A percentile compares a stretch with the other conserved stretches of the same genome.
Evolutionary conservation across 2,113 vertebrate genomes (phyloP).

Genomic region (Dicerorhinus sumatrensis): DNA sequence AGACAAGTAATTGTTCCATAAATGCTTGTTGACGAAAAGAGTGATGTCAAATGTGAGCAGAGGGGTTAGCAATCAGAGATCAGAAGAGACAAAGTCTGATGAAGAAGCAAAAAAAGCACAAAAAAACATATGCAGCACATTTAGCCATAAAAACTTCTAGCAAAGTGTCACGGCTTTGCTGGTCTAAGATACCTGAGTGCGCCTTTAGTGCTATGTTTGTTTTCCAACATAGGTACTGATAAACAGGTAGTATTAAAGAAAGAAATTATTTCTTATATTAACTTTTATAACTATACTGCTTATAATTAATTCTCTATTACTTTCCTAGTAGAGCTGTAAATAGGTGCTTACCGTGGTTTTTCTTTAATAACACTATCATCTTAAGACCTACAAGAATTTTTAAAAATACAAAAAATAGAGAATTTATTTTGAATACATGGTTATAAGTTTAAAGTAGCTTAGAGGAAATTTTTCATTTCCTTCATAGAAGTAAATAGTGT

Average conservation of each 20-base stretch:
- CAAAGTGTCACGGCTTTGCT: background rate
- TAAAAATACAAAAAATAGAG: background rate
- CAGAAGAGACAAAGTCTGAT: background rate
- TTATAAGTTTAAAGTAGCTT: background rate
- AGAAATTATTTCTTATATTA: background rate
- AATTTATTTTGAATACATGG: background rate
- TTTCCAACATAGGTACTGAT: background rate
- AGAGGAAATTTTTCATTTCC: constrained; percentile 25
- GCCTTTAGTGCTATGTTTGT: background rate
- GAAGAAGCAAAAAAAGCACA: background rate
- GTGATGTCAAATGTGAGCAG: background rate
- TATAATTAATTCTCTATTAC: background rate
- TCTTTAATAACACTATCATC: background rate
- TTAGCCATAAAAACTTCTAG: background rate
- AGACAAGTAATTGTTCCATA: background rate
- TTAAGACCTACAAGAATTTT: background rate
- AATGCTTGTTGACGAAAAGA: background rate
- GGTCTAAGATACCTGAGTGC: background rate
- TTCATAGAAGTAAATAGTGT: background rate
- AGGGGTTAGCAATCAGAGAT: background rate
- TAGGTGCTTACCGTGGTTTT: background rate
- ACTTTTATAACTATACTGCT: background rate
- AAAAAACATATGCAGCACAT: background rate
- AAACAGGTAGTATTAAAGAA: background rate
- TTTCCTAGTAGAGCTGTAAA: background rate